Conservation (phyloP, 2,113 vertebrate genomes). For the Phylloscopus trochilus region DNA sequence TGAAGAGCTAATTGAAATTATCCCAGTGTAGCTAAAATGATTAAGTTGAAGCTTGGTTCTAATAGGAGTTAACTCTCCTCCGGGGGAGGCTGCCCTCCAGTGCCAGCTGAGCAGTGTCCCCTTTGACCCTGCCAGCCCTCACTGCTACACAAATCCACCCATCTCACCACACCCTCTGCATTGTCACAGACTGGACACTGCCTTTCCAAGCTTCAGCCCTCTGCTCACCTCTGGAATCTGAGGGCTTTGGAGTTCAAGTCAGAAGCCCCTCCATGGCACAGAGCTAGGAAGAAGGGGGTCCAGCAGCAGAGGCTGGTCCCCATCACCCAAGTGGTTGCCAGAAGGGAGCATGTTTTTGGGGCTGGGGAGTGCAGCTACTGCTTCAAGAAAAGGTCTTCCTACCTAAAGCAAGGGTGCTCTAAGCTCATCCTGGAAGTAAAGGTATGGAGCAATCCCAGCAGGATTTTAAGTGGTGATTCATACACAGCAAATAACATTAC, state of each 20-base stretch:
- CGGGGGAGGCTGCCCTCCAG: neutral
- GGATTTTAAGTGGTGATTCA: neutral
- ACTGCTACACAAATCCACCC: neutral
- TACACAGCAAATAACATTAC: neutral
- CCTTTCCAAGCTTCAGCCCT: neutral
- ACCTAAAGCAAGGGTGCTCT: neutral
- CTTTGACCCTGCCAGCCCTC: neutral
- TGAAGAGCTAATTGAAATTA: constrained; percentile 45
- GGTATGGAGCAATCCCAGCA: neutral
- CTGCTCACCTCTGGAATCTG: neutral
- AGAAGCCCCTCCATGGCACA: neutral
- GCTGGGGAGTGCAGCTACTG: neutral
- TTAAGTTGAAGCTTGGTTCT: neutral
- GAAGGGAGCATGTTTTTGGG: neutral
- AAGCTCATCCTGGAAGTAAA: neutral
- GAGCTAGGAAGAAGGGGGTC: neutral
- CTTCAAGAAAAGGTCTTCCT: neutral
- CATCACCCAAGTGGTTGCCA: rapidly evolving
- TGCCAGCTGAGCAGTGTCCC: neutral
- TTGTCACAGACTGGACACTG: neutral
- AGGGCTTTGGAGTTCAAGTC: neutral
- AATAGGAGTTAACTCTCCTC: neutral
- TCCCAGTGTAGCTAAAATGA: constrained; percentile 11
- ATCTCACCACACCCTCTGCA: neutral
- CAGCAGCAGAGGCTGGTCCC: neutral